Conservation (phyloP, 2,888 invertebrate species). For the Parnassius glacialis region DNA sequence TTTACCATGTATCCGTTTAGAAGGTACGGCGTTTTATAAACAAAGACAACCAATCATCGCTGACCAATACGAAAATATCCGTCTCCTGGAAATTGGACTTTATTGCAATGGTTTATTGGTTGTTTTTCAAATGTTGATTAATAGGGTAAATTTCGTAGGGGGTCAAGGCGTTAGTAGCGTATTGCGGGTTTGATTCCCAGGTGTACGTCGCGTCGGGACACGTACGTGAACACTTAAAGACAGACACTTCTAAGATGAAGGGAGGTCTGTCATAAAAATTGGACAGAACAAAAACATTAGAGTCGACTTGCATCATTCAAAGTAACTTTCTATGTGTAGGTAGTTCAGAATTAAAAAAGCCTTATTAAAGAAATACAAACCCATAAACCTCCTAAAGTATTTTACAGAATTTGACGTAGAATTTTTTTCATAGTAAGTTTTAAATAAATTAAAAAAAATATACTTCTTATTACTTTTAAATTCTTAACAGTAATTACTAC, state of each 20-base stretch:
- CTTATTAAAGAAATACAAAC: too few relatives aligned
- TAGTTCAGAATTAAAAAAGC: too few relatives aligned
- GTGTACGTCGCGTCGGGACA: conserved; percentile 71
- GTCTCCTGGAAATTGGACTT: conserved; percentile 35
- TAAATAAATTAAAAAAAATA: too few relatives aligned
- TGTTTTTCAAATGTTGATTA: conserved; percentile 35
- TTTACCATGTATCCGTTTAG: conserved; percentile 33
- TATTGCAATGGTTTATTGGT: conserved; percentile 34
- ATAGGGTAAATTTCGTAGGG: conserved; percentile 44
- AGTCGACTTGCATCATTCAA: conserved; percentile 18
- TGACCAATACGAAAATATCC: conserved; percentile 51
- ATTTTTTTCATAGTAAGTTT: too few relatives aligned
- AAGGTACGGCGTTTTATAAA: conserved; percentile 44
- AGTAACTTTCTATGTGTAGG: background rate
- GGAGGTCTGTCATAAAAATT: conserved; percentile 79
- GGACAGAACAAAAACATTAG: conserved; percentile 58
- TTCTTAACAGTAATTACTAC: too few relatives aligned
- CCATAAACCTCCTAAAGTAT: too few relatives aligned
- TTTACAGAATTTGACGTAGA: too few relatives aligned
- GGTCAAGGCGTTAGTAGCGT: conserved; percentile 72
- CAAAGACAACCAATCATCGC: conserved; percentile 61
- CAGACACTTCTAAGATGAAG: conserved; percentile 74
- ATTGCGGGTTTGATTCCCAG: conserved; percentile 80
- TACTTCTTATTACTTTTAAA: too few relatives aligned
- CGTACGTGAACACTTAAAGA: conserved; percentile 77